These are phyloP conservation scores for Cremastobaeus sp. DNA, from an alignment of 2,888 invertebrate species.

Conservation along the genomic window DNA sequence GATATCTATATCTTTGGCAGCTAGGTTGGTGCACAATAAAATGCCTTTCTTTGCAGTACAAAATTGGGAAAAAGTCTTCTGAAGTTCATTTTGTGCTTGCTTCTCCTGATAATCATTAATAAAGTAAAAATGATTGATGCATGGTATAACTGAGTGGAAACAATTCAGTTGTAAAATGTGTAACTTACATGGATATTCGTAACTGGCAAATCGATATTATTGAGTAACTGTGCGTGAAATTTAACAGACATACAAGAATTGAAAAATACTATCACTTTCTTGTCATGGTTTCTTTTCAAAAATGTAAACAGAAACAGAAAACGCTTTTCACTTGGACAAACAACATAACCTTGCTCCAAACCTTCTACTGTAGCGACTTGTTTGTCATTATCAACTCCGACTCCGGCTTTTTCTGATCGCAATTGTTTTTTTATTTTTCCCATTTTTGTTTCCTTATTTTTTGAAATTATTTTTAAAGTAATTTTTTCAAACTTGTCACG, in stretches of 20 bases:
- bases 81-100: slow-evolving; percentile 98
- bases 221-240: slow-evolving; percentile 95
- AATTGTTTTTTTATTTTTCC: too few relatives aligned
- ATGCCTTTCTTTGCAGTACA: slow-evolving; percentile 96
- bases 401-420: too few relatives aligned
- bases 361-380: slow-evolving; percentile 90
- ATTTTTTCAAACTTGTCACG: too few relatives aligned
- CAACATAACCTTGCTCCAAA: slow-evolving; percentile 93
- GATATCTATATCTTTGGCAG: slow-evolving; percentile 96
- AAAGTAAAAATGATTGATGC: too few relatives aligned
- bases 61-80: slow-evolving; percentile 98
- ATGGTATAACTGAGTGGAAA: too few relatives aligned
- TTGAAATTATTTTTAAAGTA: too few relatives aligned
- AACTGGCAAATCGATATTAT: slow-evolving; percentile 97
- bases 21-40: slow-evolving; percentile 98
- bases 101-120: slow-evolving; percentile 92
- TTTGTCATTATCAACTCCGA: slow-evolving; percentile 94
- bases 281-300: slow-evolving; percentile 95
- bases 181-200: slow-evolving; percentile 97
- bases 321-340: slow-evolving; percentile 96
- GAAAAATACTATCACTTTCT: slow-evolving; percentile 98
- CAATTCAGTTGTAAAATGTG: too few relatives aligned
- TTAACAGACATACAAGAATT: slow-evolving; percentile 99
- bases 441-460: too few relatives aligned
- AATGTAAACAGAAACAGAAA: slow-evolving; percentile 98